Percentiles rank a stretch among this genome's conserved stretches.
phyloP scores from a whole-genome alignment of 2,113 vertebrate species.

The Sapayoa aenigma region DNA sequence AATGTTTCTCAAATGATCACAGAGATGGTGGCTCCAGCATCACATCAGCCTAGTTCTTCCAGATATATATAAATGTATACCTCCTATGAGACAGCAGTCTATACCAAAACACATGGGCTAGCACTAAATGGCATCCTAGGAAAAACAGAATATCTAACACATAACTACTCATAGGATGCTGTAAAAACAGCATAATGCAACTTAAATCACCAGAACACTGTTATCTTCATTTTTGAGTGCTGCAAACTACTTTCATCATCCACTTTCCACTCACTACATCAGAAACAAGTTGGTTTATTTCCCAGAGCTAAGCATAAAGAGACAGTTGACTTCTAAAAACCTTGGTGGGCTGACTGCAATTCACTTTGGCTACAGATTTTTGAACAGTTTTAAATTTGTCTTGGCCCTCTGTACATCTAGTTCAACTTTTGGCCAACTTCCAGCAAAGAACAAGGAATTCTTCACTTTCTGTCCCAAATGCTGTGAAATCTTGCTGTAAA shows the following conservation, averaged over 20 bases:
- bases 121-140: background rate
- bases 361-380: background rate
- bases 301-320: background rate
- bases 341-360: background rate
- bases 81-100: background rate
- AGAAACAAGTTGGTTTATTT: background rate
- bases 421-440: background rate
- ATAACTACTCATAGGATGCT: background rate
- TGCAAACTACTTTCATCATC: background rate
- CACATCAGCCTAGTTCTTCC: background rate
- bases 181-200: background rate
- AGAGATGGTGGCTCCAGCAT: background rate
- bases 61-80: background rate
- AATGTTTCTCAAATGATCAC: background rate
- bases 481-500: constrained; percentile 15
- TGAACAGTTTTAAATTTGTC: background rate
- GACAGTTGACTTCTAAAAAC: background rate
- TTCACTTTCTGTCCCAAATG: background rate
- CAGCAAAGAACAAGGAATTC: background rate
- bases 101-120: background rate
- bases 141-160: background rate
- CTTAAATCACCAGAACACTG: background rate
- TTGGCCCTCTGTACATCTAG: background rate
- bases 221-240: background rate
- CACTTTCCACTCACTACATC: background rate